Evolutionary conservation across 2,888 invertebrate species (phyloP).

Genomic region (Drosophila monieri): DNA sequence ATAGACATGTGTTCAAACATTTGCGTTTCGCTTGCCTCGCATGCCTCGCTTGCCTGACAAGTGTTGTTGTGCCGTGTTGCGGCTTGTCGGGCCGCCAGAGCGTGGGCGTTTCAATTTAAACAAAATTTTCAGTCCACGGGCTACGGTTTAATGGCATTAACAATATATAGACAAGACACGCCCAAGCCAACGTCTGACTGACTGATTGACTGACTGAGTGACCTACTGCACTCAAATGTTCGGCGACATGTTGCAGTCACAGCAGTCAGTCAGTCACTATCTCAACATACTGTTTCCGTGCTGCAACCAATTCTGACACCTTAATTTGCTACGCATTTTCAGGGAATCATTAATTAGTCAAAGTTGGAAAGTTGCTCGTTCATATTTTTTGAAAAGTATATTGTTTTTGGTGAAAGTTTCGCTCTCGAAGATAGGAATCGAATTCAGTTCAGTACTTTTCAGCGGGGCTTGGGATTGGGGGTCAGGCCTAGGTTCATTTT

Average conservation of each 20-base stretch:
- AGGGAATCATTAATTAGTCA: slow-evolving; percentile 69
- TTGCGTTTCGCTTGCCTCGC: slow-evolving; percentile 43
- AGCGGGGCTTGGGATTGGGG: slow-evolving; percentile 12
- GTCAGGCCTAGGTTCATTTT: slow-evolving; percentile 57
- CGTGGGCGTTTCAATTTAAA: slow-evolving; percentile 70
- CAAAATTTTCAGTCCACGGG: slow-evolving; percentile 60
- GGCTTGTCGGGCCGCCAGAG: slow-evolving; percentile 13
- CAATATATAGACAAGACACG: slow-evolving; percentile 46
- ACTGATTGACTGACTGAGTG: slow-evolving; percentile 55
- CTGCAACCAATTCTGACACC: slow-evolving; percentile 54
- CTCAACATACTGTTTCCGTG: slow-evolving; percentile 13
- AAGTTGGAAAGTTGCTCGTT: slow-evolving; percentile 38
- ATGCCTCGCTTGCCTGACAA: slow-evolving; percentile 40
- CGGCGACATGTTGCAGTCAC: slow-evolving; percentile 48
- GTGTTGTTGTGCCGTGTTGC: slow-evolving; percentile 22
- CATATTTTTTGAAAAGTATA: background rate
- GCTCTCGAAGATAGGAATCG: slow-evolving; percentile 25
- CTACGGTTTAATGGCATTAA: slow-evolving; percentile 52
- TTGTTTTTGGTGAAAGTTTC: slow-evolving; percentile 59
- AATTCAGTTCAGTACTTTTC: slow-evolving; percentile 25
- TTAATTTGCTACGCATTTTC: slow-evolving; percentile 69
- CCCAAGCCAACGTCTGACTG: slow-evolving; percentile 59
- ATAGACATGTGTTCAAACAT: slow-evolving; percentile 62
- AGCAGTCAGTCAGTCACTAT: slow-evolving; percentile 13
- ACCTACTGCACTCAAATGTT: slow-evolving; percentile 49